Evolutionary conservation across 2,113 vertebrate species (phyloP).

Genomic region (Saimiri boliviensis): DNA sequence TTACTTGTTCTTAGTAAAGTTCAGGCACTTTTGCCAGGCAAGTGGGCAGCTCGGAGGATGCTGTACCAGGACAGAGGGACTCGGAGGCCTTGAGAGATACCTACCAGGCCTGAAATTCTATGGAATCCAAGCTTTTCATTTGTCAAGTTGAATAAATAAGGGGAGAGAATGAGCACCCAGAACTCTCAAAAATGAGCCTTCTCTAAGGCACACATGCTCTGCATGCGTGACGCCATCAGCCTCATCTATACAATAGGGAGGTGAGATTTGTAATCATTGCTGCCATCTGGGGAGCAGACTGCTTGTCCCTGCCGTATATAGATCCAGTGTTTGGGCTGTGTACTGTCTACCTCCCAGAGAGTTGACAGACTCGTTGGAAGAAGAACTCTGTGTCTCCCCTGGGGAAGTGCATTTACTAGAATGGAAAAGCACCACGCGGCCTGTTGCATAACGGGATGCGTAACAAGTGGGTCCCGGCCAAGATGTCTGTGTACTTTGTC

Average conservation of each 20-base stretch:
- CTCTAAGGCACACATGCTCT: not conserved
- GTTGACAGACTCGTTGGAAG: not conserved
- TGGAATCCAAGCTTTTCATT: not conserved
- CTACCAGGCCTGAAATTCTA: not conserved
- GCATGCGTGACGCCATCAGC: not conserved
- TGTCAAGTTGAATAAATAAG: not conserved
- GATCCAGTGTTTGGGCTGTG: not conserved
- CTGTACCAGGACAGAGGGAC: not conserved
- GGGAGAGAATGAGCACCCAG: not conserved
- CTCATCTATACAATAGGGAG: accelerated
- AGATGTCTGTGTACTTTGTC: not conserved
- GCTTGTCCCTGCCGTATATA: not conserved
- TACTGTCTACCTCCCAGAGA: not conserved
- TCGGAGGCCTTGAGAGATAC: not conserved
- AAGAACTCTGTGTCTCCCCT: not conserved
- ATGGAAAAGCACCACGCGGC: not conserved
- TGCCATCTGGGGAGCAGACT: not conserved
- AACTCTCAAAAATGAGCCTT: not conserved
- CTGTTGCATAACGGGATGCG: not conserved
- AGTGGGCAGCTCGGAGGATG: not conserved
- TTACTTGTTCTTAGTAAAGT: not conserved
- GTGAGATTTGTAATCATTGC: too few species aligned
- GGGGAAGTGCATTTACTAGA: not conserved
- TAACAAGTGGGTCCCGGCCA: not conserved
- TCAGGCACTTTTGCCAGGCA: not conserved